Percentiles rank a stretch among this genome's conserved stretches.
Evolutionary conservation across 2,888 invertebrate genomes (phyloP).

Genomic region (Lingula anatina): DNA sequence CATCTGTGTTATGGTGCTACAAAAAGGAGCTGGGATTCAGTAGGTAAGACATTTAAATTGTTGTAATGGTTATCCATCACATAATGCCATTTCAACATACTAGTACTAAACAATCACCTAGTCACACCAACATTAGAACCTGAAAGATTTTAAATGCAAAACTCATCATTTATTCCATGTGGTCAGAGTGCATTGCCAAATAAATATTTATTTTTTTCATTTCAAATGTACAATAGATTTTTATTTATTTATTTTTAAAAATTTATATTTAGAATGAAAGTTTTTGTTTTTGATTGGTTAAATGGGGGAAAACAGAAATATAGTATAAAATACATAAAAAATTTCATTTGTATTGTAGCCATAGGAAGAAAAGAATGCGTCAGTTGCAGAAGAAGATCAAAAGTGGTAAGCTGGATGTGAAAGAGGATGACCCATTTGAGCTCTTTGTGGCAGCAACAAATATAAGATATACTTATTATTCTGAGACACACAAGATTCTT

Average conservation of each 20-base stretch:
- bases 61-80: neutral
- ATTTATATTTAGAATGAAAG: too few relatives aligned
- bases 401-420: constrained; percentile 76
- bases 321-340: too few relatives aligned
- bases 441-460: constrained; percentile 91
- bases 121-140: too few relatives aligned
- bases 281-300: too few relatives aligned
- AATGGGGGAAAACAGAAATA: too few relatives aligned
- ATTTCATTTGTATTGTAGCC: constrained; percentile 57
- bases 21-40: constrained; percentile 90
- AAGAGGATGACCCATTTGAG: constrained; percentile 95
- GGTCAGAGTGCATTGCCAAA: neutral
- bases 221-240: too few relatives aligned
- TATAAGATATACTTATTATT: constrained; percentile 95
- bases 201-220: constrained; percentile 1
- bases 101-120: too few relatives aligned
- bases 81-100: neutral
- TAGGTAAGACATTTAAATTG: constrained; percentile 57
- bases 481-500: constrained; percentile 94
- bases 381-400: constrained; percentile 76
- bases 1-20: constrained; percentile 97
- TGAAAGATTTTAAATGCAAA: too few relatives aligned
- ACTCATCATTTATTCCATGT: too few relatives aligned
- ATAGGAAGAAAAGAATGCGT: constrained; percentile 89
- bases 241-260: too few relatives aligned